Conservation (phyloP, 2,888 invertebrate genomes). For the Netelia fuscicornis region DNA sequence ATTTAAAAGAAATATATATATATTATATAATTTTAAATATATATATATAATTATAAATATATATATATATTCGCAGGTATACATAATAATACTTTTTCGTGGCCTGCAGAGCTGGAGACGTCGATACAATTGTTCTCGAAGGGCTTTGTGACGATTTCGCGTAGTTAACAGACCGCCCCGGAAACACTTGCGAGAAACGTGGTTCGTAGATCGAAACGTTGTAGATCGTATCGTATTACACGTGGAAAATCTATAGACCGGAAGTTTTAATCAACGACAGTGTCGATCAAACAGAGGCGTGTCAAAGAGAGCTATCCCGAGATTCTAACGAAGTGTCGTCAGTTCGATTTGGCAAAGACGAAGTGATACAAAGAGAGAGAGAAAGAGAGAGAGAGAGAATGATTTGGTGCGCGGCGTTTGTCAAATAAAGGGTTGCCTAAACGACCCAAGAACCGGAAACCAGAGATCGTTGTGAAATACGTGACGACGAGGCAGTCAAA, state of each 20-base stretch:
- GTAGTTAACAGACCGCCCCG: no score
- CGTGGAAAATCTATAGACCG: conserved; percentile 8
- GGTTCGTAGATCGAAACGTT: no score
- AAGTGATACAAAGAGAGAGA: not conserved
- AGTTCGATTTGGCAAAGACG: conserved; percentile 27
- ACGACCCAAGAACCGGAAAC: not conserved
- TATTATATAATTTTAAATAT: conserved; percentile 77
- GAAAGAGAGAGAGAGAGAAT: conserved; percentile 14
- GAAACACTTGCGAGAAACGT: no score
- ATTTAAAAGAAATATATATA: conserved; percentile 80
- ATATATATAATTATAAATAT: no score
- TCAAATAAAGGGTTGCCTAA: conserved; percentile 5
- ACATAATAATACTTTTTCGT: conserved; percentile 73
- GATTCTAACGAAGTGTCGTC: conserved; percentile 39
- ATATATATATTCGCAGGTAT: conserved; percentile 77
- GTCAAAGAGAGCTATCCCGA: conserved; percentile 36
- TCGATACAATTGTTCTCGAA: not conserved
- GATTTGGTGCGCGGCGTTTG: conserved; percentile 20
- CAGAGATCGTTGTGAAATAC: conserved; percentile 37
- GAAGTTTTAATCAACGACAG: conserved; percentile 5
- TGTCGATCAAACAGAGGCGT: conserved; percentile 8
- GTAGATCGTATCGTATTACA: conserved; percentile 2
- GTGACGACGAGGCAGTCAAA: conserved; percentile 39
- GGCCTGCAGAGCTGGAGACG: conserved; percentile 80
- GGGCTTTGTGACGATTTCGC: no score